A percentile compares a stretch with the other conserved stretches of the same genome.
Evolutionary conservation across 1,140 invertebrate genomes (phyloP).

Genomic region (Anoplophora glabripennis): DNA sequence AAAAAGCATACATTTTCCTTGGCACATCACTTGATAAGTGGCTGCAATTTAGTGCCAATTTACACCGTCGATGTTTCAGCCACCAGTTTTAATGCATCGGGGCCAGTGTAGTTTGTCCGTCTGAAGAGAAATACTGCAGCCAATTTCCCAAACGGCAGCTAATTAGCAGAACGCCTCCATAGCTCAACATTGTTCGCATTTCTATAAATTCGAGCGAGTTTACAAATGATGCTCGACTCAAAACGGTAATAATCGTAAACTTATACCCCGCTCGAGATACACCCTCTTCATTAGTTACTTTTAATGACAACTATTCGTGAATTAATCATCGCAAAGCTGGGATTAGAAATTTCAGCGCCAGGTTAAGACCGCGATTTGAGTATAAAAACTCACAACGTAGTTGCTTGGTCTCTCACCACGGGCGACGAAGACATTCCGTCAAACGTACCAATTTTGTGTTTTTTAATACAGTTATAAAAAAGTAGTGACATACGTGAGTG

Average conservation of each 20-base stretch:
- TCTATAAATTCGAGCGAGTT: slow-evolving; percentile 16
- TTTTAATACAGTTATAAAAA: too few relatives aligned
- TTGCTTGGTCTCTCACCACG: too few relatives aligned
- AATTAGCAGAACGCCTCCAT: slow-evolving; percentile 1
- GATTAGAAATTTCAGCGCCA: background rate
- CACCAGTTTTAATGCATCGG: too few relatives aligned
- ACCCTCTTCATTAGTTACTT: background rate
- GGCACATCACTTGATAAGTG: background rate
- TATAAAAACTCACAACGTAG: too few relatives aligned
- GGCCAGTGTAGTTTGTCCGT: background rate
- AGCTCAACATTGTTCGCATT: slow-evolving; percentile 14
- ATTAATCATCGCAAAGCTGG: slow-evolving; percentile 8
- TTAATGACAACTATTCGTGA: too few relatives aligned
- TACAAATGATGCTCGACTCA: slow-evolving; percentile 9
- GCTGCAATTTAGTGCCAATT: slow-evolving; percentile 10
- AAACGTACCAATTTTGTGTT: too few relatives aligned
- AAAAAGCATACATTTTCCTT: too few relatives aligned
- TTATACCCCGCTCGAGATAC: slow-evolving; percentile 11
- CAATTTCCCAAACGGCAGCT: slow-evolving; percentile 16
- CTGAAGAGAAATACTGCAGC: slow-evolving; percentile 13
- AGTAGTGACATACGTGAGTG: too few relatives aligned
- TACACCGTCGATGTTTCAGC: background rate
- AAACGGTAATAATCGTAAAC: slow-evolving; percentile 8
- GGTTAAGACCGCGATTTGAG: too few relatives aligned
- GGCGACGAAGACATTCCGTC: too few relatives aligned